These are phyloP conservation scores for Oceanites oceanicus DNA, from an alignment of 2,113 vertebrate genomes.

Conservation along the genomic window DNA sequence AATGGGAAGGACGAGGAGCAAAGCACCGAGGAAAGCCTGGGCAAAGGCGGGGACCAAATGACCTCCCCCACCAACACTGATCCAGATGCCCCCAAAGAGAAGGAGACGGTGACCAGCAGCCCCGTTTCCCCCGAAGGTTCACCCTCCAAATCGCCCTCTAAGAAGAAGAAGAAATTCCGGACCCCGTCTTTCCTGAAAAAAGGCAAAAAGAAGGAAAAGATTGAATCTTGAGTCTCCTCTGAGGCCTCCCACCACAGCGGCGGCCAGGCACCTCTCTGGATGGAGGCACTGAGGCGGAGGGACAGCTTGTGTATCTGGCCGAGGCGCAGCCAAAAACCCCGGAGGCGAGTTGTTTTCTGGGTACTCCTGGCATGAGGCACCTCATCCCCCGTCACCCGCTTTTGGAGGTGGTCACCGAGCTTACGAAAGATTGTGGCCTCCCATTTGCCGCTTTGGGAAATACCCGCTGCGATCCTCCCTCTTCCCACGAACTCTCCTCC, in stretches of 20 bases:
- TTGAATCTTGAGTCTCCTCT: slow-evolving; percentile 80
- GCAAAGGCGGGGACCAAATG: slow-evolving; percentile 83
- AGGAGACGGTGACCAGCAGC: slow-evolving; percentile 76
- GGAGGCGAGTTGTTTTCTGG: not conserved
- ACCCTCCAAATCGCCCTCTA: slow-evolving; percentile 94
- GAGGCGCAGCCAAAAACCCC: not conserved
- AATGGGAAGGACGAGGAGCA: slow-evolving; percentile 86
- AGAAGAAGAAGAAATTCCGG: slow-evolving; percentile 99
- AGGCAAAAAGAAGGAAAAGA: slow-evolving; percentile 94
- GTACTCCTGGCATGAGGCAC: not conserved
- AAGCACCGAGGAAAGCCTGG: slow-evolving; percentile 76
- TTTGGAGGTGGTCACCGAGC: not conserved
- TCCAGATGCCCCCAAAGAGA: slow-evolving; percentile 72
- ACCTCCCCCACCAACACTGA: slow-evolving; percentile 75
- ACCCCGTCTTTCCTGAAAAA: slow-evolving; percentile 97
- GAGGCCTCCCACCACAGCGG: rapidly evolving
- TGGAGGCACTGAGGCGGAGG: not conserved
- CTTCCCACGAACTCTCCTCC: not conserved
- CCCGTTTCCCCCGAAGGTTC: slow-evolving; percentile 90
- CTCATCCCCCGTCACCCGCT: not conserved
- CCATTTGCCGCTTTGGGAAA: not conserved
- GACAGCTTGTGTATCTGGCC: not conserved
- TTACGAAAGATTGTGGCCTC: not conserved
- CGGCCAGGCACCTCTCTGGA: not conserved
- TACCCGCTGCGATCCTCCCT: not conserved